Evolutionary conservation across 2,888 invertebrate species (phyloP).

Genomic region (Pecten maximus): DNA sequence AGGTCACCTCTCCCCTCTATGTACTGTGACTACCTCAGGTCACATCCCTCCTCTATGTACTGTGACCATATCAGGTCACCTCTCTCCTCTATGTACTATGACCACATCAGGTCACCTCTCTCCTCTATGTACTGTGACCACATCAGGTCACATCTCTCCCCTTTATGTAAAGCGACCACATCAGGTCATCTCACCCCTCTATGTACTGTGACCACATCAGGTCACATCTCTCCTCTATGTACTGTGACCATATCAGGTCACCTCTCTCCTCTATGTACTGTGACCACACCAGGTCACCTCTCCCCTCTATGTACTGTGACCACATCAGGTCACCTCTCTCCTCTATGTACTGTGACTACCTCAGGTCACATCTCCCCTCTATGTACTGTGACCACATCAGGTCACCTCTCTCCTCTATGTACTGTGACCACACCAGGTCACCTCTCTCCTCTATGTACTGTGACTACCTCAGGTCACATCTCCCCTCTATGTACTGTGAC

Average conservation of each 20-base stretch:
- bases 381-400: neutral
- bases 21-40: neutral
- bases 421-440: neutral
- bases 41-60: neutral
- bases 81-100: too few species aligned
- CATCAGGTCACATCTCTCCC: neutral
- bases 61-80: too few species aligned
- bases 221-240: neutral
- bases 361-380: neutral
- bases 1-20: neutral
- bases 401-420: neutral
- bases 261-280: neutral
- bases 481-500: neutral
- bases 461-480: neutral
- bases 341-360: neutral
- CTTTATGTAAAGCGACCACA: neutral
- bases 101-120: neutral
- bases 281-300: neutral
- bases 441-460: neutral
- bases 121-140: too few species aligned
- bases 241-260: neutral
- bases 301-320: neutral
- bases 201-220: neutral
- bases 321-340: neutral
- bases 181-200: neutral